phyloP scores from a whole-genome alignment of 1,140 invertebrate genomes.

The Heliconius melpomene region DNA sequence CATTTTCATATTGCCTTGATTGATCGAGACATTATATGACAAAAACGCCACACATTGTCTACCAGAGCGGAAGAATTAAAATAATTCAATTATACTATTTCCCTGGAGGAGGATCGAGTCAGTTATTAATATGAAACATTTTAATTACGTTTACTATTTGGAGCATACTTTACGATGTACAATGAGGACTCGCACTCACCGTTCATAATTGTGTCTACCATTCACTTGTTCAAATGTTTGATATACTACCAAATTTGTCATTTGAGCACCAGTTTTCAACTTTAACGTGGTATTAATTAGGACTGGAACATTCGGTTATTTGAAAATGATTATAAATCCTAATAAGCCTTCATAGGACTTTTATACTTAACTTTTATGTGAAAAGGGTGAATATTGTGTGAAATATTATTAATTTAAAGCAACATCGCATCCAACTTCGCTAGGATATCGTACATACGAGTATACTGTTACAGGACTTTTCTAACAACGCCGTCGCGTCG shows the following conservation, averaged over 20 bases:
- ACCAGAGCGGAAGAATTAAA: no score
- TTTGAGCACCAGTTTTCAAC: constrained; percentile 1
- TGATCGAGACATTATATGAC: no score
- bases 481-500: constrained; percentile 1
- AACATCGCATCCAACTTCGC: not conserved
- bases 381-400: not conserved
- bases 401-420: not conserved
- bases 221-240: constrained; percentile 9
- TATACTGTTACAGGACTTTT: not conserved
- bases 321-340: not conserved
- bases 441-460: not conserved
- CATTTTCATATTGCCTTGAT: no score
- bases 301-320: not conserved
- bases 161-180: not conserved
- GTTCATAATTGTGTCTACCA: not conserved
- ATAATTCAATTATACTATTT: no score
- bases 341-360: not conserved
- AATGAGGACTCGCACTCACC: not conserved
- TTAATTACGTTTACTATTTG: not conserved
- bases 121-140: not conserved
- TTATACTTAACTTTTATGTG: not conserved
- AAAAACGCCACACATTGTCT: no score
- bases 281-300: constrained; percentile 9
- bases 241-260: not conserved
- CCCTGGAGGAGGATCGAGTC: no score